Conservation (phyloP, 2,888 invertebrate species). For the Fabriciana adippe region DNA sequence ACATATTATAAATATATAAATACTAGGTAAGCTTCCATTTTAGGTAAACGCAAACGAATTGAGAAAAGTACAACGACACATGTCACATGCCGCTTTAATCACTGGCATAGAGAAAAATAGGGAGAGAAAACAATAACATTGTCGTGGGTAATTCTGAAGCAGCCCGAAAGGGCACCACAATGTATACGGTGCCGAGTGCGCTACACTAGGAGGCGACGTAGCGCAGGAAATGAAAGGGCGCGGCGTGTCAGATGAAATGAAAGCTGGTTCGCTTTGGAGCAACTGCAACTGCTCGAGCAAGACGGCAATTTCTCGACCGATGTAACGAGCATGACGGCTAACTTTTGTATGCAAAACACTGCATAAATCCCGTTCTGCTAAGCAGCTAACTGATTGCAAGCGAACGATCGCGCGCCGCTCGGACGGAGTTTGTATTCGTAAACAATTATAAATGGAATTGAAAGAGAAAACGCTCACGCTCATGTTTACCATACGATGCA, state of each 20-base stretch:
- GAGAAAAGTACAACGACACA: neutral
- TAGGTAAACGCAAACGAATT: neutral
- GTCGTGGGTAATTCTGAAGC: slow-evolving; percentile 1
- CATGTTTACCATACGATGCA: slow-evolving; percentile 2
- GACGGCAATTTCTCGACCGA: slow-evolving; percentile 33
- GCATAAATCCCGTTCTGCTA: slow-evolving; percentile 43
- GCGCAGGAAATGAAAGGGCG: slow-evolving; percentile 34
- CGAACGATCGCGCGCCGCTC: slow-evolving; percentile 49
- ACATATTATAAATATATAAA: no score
- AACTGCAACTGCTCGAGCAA: slow-evolving; percentile 28
- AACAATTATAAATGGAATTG: slow-evolving; percentile 52
- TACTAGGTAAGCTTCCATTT: neutral
- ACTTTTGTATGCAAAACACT: slow-evolving; percentile 43
- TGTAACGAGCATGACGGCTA: slow-evolving; percentile 34
- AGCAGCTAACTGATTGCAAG: slow-evolving; percentile 27
- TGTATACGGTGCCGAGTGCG: slow-evolving; percentile 1
- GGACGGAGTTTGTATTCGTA: slow-evolving; percentile 43
- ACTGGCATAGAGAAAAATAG: slow-evolving; percentile 1
- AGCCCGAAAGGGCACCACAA: slow-evolving; percentile 6
- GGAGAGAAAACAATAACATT: slow-evolving; percentile 14
- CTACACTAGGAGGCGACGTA: neutral
- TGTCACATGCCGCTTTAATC: neutral
- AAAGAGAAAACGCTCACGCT: slow-evolving; percentile 54
- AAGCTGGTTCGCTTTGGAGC: slow-evolving; percentile 26
- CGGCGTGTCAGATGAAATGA: slow-evolving; percentile 32